These are phyloP conservation scores for Hedya salicella DNA, from an alignment of 2,888 invertebrate species.

Conservation along the genomic window DNA sequence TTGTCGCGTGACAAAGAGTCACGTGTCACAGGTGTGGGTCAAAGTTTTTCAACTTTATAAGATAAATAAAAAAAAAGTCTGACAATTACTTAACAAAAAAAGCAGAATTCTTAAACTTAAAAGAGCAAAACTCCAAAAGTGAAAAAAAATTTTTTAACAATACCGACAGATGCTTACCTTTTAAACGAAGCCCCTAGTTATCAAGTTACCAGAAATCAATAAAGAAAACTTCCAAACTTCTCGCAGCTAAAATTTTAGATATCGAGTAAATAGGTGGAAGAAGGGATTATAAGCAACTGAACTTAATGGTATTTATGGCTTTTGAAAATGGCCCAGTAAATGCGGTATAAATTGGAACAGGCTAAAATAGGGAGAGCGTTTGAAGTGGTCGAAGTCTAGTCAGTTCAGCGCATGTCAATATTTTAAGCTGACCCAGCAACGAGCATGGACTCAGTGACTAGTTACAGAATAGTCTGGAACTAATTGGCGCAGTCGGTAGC, in stretches of 20 bases:
- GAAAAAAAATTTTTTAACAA: neutral
- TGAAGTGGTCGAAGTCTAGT: neutral
- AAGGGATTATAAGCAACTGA: neutral
- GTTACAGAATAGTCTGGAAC: no score
- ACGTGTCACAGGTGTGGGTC: no score
- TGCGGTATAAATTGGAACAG: neutral
- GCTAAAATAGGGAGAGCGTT: neutral
- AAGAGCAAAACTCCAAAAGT: neutral
- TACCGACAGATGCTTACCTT: neutral
- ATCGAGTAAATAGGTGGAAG: neutral
- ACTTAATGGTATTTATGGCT: neutral
- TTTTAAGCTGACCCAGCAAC: no score
- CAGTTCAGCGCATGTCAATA: neutral
- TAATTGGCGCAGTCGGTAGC: no score
- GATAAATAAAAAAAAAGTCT: neutral
- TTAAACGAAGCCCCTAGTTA: neutral
- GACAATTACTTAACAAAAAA: neutral
- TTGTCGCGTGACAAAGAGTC: no score
- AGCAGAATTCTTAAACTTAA: neutral
- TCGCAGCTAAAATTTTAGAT: neutral
- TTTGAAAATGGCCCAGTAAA: neutral
- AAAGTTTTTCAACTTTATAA: no score
- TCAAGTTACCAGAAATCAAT: neutral
- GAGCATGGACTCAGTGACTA: no score
- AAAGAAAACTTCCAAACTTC: constrained; percentile 1